A percentile compares a stretch with the other conserved stretches of the same genome.
These are phyloP conservation scores for Ceratina australensis DNA, from an alignment of 1,140 invertebrate genomes.

Conservation along the genomic window DNA sequence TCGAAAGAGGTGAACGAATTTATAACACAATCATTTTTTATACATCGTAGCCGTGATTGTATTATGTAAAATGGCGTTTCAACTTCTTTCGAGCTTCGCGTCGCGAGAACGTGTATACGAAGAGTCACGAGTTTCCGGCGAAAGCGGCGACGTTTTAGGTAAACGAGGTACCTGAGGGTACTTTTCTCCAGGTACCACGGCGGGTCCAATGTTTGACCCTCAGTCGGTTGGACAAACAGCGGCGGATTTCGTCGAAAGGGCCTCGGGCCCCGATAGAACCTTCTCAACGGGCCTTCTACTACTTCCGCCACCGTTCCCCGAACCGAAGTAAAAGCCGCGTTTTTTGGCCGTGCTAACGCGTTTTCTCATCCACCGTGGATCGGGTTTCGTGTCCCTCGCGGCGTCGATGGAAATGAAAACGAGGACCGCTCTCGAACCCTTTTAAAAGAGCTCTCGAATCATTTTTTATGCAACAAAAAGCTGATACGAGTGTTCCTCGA, in stretches of 20 bases:
- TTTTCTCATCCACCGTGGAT: conserved; percentile 24
- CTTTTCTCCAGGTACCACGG: conserved; percentile 47
- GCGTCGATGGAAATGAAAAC: conserved; percentile 2
- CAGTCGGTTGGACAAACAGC: conserved; percentile 69
- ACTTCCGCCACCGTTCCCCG: conserved; percentile 30
- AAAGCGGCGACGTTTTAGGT: conserved; percentile 48
- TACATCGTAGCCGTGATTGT: no score
- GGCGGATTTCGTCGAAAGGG: conserved; percentile 68
- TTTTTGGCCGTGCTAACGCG: conserved; percentile 23
- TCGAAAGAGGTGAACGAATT: no score
- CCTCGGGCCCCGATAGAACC: conserved; percentile 56
- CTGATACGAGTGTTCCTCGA: no score
- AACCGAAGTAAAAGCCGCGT: conserved; percentile 31
- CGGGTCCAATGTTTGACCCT: conserved; percentile 71
- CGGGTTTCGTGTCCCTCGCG: conserved; percentile 9
- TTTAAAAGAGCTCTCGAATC: not conserved
- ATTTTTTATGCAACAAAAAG: no score
- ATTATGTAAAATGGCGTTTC: no score
- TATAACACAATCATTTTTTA: no score
- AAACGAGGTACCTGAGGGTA: conserved; percentile 35
- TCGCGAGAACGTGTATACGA: not conserved
- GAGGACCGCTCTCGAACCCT: not conserved
- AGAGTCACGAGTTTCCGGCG: conserved; percentile 31
- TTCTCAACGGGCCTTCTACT: conserved; percentile 12
- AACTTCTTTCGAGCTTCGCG: not conserved